phyloP scores from a whole-genome alignment of 1,140 invertebrate genomes.

The Drosophila littoralis region DNA sequence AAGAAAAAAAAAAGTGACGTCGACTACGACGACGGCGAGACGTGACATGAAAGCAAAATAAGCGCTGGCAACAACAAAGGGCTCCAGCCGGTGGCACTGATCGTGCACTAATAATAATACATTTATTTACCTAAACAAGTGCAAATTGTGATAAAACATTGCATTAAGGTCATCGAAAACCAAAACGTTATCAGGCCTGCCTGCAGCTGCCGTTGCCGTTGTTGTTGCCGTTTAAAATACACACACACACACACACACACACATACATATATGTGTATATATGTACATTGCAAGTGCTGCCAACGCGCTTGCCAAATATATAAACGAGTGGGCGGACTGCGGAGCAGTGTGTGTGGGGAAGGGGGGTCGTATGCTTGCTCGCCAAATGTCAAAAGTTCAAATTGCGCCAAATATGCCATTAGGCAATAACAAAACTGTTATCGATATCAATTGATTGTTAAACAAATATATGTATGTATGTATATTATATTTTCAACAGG shows the following conservation, averaged over 20 bases:
- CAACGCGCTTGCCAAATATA: constrained; percentile 48
- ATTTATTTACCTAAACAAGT: constrained; percentile 37
- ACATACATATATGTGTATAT: background rate
- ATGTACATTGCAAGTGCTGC: constrained; percentile 25
- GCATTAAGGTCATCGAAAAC: constrained; percentile 38
- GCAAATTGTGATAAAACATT: constrained; percentile 40
- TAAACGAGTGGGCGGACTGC: constrained; percentile 11
- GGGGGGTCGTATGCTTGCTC: constrained; percentile 27
- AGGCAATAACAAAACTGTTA: constrained; percentile 36
- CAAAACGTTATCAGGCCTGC: constrained; percentile 36
- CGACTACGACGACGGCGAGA: constrained; percentile 45
- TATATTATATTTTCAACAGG: constrained; percentile 38
- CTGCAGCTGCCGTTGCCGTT: constrained; percentile 14
- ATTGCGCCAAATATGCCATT: constrained; percentile 41
- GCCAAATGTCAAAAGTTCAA: constrained; percentile 58
- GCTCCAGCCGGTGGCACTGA: constrained; percentile 65
- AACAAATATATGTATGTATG: constrained; percentile 32
- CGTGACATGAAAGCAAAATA: constrained; percentile 77
- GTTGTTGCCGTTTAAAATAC: constrained; percentile 17
- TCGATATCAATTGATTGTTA: constrained; percentile 50
- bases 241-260: background rate
- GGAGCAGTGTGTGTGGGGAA: background rate
- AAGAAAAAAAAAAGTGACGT: constrained; percentile 57
- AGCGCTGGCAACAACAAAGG: constrained; percentile 47
- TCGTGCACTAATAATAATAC: constrained; percentile 29